phyloP scores from a whole-genome alignment of 2,113 vertebrate species.

The Mesocricetus auratus region DNA sequence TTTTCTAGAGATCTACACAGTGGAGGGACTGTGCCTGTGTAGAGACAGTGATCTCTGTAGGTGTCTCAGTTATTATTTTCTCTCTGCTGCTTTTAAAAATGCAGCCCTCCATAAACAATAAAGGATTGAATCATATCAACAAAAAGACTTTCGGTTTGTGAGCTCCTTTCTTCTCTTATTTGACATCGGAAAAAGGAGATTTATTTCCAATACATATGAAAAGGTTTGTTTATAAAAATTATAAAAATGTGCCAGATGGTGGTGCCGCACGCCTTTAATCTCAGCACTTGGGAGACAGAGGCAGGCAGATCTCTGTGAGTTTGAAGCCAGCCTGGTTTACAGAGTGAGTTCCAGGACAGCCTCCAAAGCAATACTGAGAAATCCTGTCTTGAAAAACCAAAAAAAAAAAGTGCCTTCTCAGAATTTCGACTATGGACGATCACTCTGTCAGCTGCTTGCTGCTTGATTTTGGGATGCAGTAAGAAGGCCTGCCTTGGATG shows the following conservation, averaged over 20 bases:
- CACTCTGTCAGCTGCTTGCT: constrained; percentile 70
- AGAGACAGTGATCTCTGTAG: not conserved
- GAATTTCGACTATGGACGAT: constrained; percentile 43
- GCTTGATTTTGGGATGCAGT: constrained; percentile 76
- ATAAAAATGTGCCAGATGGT: not conserved
- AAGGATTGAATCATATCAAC: constrained; percentile 51
- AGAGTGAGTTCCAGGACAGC: no score
- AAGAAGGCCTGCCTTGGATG: constrained; percentile 51
- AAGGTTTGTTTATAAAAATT: not conserved
- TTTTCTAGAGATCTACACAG: constrained; percentile 12
- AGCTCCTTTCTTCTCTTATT: not conserved
- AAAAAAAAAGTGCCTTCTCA: constrained; percentile 66
- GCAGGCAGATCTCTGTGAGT: no score
- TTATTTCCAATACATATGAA: not conserved
- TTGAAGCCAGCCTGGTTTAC: no score
- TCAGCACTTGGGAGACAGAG: no score
- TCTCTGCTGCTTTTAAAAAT: constrained; percentile 6
- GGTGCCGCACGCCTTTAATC: no score
- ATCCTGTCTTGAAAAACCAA: no score
- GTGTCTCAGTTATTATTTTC: constrained; percentile 11
- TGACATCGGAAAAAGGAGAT: not conserved
- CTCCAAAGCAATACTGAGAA: no score
- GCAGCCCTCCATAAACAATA: constrained; percentile 43
- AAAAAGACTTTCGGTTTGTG: constrained; percentile 49
- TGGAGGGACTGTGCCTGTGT: not conserved